Evolutionary conservation across 2,888 invertebrate species (phyloP).

Genomic region (Ophion ventricosus): DNA sequence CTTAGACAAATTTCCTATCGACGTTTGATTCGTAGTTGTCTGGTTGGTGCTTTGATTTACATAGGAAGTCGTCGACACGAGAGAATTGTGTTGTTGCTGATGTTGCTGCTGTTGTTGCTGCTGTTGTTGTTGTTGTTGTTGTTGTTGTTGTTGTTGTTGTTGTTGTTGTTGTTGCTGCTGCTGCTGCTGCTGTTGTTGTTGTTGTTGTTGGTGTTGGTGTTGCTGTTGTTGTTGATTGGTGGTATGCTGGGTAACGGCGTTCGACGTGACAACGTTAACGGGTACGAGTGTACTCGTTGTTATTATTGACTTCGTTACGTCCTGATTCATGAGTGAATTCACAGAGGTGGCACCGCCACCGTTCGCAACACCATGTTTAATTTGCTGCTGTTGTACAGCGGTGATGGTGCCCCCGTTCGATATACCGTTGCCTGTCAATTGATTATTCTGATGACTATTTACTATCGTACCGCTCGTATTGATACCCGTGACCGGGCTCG

Average conservation of each 20-base stretch:
- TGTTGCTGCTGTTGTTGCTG: constrained; percentile 45
- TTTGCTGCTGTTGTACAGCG: constrained; percentile 71
- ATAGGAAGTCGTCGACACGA: constrained; percentile 62
- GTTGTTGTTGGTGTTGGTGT: constrained; percentile 33
- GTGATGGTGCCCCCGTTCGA: constrained; percentile 88
- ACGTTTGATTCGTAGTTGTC: constrained; percentile 54
- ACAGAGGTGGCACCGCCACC: constrained; percentile 82
- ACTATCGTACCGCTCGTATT: constrained; percentile 84
- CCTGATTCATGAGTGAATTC: constrained; percentile 79
- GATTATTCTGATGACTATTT: constrained; percentile 85
- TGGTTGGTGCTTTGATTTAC: constrained; percentile 73
- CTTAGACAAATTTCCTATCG: constrained; percentile 72
- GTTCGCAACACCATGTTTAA: constrained; percentile 87
- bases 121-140: constrained; percentile 64
- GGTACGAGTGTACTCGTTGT: constrained; percentile 76
- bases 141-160: constrained; percentile 63
- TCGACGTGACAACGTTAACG: constrained; percentile 78
- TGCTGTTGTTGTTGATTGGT: constrained; percentile 65
- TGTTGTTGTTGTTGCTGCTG: constrained; percentile 51
- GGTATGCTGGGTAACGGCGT: constrained; percentile 74
- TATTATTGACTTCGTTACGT: constrained; percentile 76
- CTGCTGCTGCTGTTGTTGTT: constrained; percentile 39
- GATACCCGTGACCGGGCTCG: constrained; percentile 85
- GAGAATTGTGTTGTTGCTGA: constrained; percentile 38
- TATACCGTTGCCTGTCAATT: constrained; percentile 86